These are phyloP conservation scores for Pogona vitticeps DNA, from an alignment of 2,113 vertebrate genomes.

Conservation along the genomic window DNA sequence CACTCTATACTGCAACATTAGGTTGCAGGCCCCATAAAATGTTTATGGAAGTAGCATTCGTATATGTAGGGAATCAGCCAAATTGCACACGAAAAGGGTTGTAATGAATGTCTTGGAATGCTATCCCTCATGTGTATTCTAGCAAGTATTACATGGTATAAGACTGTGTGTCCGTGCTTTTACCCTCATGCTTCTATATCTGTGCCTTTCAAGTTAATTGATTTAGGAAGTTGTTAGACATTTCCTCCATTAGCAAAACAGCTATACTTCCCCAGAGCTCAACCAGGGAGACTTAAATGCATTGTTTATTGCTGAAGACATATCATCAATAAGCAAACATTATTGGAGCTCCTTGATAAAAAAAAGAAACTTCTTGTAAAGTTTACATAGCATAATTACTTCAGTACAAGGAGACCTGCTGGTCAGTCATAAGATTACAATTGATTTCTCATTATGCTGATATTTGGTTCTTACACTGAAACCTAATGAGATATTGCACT, in stretches of 20 bases:
- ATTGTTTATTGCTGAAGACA: slow-evolving; percentile 62
- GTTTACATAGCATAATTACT: background rate
- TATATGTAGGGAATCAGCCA: too few relatives aligned
- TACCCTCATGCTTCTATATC: background rate
- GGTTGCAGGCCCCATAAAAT: too few relatives aligned
- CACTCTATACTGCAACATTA: background rate
- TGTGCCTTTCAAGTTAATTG: slow-evolving; percentile 64
- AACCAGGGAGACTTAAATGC: slow-evolving; percentile 64
- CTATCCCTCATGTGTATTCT: background rate
- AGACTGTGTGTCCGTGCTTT: fast-evolving
- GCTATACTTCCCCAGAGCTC: slow-evolving; percentile 51
- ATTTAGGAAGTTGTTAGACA: slow-evolving; percentile 71
- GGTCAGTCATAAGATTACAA: slow-evolving; percentile 29
- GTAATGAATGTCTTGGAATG: fast-evolving
- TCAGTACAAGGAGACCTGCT: slow-evolving; percentile 6
- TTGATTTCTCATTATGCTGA: slow-evolving; percentile 30
- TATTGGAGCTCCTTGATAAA: slow-evolving; percentile 48
- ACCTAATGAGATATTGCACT: background rate
- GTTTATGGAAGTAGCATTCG: background rate
- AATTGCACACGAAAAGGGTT: fast-evolving
- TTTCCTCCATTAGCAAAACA: slow-evolving; percentile 72
- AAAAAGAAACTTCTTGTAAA: slow-evolving; percentile 37
- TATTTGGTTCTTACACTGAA: slow-evolving; percentile 7
- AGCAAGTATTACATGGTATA: background rate
- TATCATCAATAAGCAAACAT: slow-evolving; percentile 55